Base-by-base conservation (phyloP, 2,113 vertebrate species). In the Cettia cetti region DNA sequence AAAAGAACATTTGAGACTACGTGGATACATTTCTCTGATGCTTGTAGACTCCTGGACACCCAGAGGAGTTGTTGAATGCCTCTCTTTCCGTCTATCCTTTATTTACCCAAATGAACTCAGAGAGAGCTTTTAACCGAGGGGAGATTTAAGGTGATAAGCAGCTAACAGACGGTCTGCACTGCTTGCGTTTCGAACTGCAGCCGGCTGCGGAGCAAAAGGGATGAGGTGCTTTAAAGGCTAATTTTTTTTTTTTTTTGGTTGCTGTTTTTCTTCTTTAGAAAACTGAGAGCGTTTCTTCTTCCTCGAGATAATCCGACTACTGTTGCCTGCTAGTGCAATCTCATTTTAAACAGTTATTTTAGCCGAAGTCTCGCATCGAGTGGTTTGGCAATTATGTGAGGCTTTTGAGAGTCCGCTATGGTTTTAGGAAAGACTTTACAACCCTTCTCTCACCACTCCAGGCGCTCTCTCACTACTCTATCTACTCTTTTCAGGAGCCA, bases 1-100 rank as follows among this genome's bases (percentile, higher is more conserved):
- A 96, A 95, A 95, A 94, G 90, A 92, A 90, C 90, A 91, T 91
- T 71, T 70, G 77, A 82, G 84, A 37, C 53, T 82, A 40, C 31
- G 85, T 71, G 90, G 90, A 60, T 87, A n/a, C 74, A 49, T 94
- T 89, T 95, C 74, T 89, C 69, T 52, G 52, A 30, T 75, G 81
- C 84, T 90, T 56, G 82, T 47, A 93, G 92, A 72, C 40, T 59
- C 63, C 53, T 66, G 89, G 83, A 44, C 92, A 92, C 92, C 92
- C 91, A 65, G 78, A 95, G 89, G 91, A 90, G 84, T 64, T 92
- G 70, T 27, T 65, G 78, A 82, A 76, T 30, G 66, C 74, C 75
- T 89, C 45, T 80, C 61, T 65, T 86, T 35, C 80, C 61, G 37
- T 53, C 70, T 52, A 72, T 39, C 78, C 49, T 90, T 79, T 92